These are phyloP conservation scores for Hermodice carunculata DNA, from an alignment of 2,888 invertebrate genomes.

Conservation along the genomic window DNA sequence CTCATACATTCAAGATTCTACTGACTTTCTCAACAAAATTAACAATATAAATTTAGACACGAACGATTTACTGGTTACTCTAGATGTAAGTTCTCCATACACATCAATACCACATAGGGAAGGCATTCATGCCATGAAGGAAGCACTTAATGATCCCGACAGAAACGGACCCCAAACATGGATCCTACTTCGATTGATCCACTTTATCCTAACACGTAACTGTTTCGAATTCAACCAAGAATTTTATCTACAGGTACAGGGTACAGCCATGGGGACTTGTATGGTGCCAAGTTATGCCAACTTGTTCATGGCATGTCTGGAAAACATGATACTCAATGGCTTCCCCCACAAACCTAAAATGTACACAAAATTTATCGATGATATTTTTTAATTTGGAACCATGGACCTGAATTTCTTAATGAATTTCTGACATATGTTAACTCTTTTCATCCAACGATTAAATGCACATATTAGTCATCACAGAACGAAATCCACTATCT, in stretches of 20 bases:
- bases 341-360: neutral
- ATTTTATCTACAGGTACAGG: neutral
- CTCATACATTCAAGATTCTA: neutral
- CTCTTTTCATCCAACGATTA: no score
- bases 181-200: no score
- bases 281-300: slow-evolving; percentile 4
- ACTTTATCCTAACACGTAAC: neutral
- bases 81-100: neutral
- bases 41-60: neutral
- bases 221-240: neutral
- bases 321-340: neutral
- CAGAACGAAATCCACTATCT: no score
- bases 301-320: neutral
- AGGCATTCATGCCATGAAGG: slow-evolving; percentile 1
- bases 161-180: no score
- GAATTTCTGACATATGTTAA: no score
- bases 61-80: neutral
- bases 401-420: no score
- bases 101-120: neutral
- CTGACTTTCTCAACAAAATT: neutral
- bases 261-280: neutral
- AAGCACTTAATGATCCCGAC: no score
- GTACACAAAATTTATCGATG: neutral
- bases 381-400: no score
- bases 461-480: no score